phyloP scores from a whole-genome alignment of 2,797 vertebrate species.

The Hozukius guyotensis region DNA sequence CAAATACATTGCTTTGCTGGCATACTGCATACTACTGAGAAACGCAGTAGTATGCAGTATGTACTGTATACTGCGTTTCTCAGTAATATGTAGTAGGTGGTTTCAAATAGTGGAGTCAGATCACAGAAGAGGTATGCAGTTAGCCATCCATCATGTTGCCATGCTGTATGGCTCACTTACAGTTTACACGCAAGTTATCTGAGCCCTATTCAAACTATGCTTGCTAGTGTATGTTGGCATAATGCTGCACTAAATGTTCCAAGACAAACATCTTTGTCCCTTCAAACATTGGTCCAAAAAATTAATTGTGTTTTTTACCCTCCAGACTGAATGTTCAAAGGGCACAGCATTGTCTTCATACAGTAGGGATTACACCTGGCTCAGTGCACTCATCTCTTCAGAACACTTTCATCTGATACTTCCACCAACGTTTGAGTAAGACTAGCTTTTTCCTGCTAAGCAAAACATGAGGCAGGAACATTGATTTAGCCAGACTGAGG shows the following conservation, averaged over 20 bases:
- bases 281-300: not conserved
- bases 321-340: not conserved
- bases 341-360: not conserved
- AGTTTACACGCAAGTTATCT: not conserved
- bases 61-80: too few relatives aligned
- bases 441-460: conserved; percentile 18
- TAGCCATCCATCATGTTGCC: not conserved
- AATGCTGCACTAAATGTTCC: not conserved
- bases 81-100: too few relatives aligned
- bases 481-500: not conserved
- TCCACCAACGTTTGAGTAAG: conserved; percentile 13
- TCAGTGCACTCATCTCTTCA: not conserved
- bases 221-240: not conserved
- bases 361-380: not conserved
- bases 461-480: not conserved
- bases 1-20: too few relatives aligned
- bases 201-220: not conserved
- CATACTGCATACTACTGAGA: too few relatives aligned
- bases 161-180: not conserved
- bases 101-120: too few relatives aligned
- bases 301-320: not conserved
- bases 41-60: too few relatives aligned
- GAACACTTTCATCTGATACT: conserved; percentile 4
- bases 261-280: not conserved
- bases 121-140: not conserved